A percentile compares a stretch with the other conserved stretches of the same genome.
phyloP scores from a whole-genome alignment of 1,140 invertebrate species.

The Venustaconcha ellipsiformis region DNA sequence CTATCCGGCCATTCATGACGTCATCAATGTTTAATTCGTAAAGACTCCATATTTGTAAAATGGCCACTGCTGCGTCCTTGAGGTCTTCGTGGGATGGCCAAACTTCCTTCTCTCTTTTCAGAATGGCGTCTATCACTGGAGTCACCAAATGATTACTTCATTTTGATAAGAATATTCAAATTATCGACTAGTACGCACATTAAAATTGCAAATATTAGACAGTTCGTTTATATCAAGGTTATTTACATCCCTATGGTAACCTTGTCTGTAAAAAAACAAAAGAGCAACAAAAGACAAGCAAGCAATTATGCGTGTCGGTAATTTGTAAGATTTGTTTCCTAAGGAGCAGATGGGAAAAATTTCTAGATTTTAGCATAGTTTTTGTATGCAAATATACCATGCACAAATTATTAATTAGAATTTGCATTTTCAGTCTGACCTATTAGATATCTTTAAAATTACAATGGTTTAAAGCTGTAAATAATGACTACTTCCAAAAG shows the following conservation, averaged over 20 bases:
- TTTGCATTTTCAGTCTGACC: no score
- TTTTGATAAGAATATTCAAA: background rate
- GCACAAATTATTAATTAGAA: no score
- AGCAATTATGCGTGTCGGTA: no score
- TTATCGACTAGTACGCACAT: background rate
- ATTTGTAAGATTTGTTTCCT: no score
- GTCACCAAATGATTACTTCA: background rate
- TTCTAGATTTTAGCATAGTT: no score
- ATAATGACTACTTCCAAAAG: no score
- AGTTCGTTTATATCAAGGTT: background rate
- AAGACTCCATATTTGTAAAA: constrained; percentile 25
- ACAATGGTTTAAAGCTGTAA: no score
- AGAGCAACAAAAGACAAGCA: background rate
- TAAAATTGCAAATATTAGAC: background rate
- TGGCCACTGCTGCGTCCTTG: constrained; percentile 10
- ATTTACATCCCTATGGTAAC: background rate
- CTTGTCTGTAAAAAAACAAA: background rate
- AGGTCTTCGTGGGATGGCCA: constrained; percentile 20
- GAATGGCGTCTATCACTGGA: constrained; percentile 18
- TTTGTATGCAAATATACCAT: no score
- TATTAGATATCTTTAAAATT: no score
- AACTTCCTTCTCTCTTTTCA: background rate
- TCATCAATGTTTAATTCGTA: constrained; percentile 22
- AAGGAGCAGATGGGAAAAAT: no score
- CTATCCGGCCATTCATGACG: constrained; percentile 1